Evolutionary conservation across 2,888 invertebrate species (phyloP), one percentile per base, ranked within the genome.

Genomic region (Spatulosminthurus flaviceps): DNA sequence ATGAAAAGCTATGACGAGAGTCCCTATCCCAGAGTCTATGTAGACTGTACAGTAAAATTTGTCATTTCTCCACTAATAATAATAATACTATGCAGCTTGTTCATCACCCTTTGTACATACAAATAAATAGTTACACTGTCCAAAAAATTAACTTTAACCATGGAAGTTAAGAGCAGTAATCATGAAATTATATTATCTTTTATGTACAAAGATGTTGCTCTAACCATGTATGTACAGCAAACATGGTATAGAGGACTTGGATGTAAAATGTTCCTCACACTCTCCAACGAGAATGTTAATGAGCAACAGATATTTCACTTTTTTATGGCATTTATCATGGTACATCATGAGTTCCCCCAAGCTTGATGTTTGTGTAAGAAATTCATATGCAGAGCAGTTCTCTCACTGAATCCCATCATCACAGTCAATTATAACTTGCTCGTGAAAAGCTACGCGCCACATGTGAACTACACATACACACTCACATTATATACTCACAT

Each of bases 61-160:
- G 34, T 71, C 70, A 7, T 13, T 19, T n/a, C 70, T 71, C 70
- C 34, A 72, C 51, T 51, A 43, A 72, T 43, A 72, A 22, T 71
- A n/a, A n/a, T n/a, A n/a, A n/a, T n/a, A n/a, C n/a, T n/a, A n/a
- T n/a, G n/a, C n/a, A n/a, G n/a, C n/a, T n/a, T n/a, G n/a, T n/a
- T n/a, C 34, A 34, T 4, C 9, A 34, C 34, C 9, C 34, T 34
- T 4, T 34, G 34, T 9, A 4, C 34, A 22, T 77, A 19, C 24
- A 64, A 69, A 77, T 51, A 70, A 69, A 77, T 70, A 60, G 28
- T 43, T 1, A 21, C 66, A 26, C 34, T 7, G 41, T 69, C 16
- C 34, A 21, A 24, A 34, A 69, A 9, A 24, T 64, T 64, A 24
- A 16, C 64, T 24, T 64, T 5, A 64, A 26, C 64, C 64, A 64